Base-by-base conservation (phyloP, 2,797 vertebrate genomes). In the Phrynocephalus guinanensis region DNA sequence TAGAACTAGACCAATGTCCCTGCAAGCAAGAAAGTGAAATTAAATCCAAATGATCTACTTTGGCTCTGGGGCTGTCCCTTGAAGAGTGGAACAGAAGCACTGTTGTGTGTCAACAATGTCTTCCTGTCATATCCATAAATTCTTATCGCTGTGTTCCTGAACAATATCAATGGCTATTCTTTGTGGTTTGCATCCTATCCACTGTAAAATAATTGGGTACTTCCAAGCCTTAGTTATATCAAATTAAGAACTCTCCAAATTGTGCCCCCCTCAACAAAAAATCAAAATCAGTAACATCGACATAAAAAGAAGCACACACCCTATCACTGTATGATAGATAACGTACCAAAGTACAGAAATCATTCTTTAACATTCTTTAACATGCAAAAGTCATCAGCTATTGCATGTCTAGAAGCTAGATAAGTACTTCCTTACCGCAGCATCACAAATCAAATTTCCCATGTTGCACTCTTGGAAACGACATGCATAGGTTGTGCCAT, bases 391-490 rank as follows among this genome's bases (percentile, higher is more conserved):
- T 50, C n/a, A 28, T 56, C 6, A 15, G 60, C 38, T 60, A 91
- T 38, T 7, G 6, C n/a, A 63, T 2, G 52, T 82, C 72, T 82
- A 73, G 26, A 73, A 82, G 48, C 28, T 6, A 26, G 0, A 2
- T 63, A 44, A 78, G 66, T 48, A 50, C 2, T 0, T 3, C 71
- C 97, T 96, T 95, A 99, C 99, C 98, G 97, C 96, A 82, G 99
- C 98, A 52, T 99, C 99, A 67, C 98, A 99, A 88, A 99, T 98
- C 73, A 99, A 91, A 93, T 99, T 99, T 48, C 98, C 99, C 96
- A 99, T 95, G 95, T 99, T 99, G 85, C 99, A 99, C 83, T 99
- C 99, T 2, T 91, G 93, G 87, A 97, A 98, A 20, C 98, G 97
- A 83, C 99, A 99, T 0, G 97, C 96, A 15, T 96, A 87, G 44